Evolutionary conservation across 64 coral and sea anemone genomes (phyloP).

Genomic region (Pachyseris speciosa): DNA sequence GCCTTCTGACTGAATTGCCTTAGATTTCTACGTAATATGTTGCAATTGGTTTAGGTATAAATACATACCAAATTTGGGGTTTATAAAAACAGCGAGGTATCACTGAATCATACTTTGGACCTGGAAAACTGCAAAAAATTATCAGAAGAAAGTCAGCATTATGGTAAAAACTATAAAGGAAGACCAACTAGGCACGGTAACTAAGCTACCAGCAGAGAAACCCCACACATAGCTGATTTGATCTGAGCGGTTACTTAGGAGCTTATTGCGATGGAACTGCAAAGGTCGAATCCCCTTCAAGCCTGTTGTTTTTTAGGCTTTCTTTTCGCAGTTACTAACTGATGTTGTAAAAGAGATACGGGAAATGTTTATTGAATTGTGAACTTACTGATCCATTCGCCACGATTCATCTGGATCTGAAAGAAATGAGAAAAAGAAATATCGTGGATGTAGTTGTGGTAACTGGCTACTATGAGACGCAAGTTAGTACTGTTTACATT

Average conservation of each 20-base stretch:
- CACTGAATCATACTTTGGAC: constrained; percentile 75
- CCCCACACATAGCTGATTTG: no score
- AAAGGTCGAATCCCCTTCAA: no score
- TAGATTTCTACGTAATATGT: no score
- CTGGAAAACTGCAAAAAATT: constrained; percentile 76
- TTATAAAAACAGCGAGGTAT: constrained; percentile 83
- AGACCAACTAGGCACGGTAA: background rate
- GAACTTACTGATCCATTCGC: constrained; percentile 90
- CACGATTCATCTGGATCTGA: constrained; percentile 86
- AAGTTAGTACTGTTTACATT: no score
- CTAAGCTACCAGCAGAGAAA: background rate
- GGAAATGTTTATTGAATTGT: background rate
- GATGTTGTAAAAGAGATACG: background rate
- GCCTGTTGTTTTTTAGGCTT: background rate
- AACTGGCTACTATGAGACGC: no score
- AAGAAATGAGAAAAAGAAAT: constrained; percentile 5
- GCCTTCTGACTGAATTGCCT: no score
- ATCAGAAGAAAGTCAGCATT: background rate
- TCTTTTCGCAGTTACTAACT: background rate
- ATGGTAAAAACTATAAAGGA: background rate
- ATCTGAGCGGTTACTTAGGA: no score
- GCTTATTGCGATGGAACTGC: no score
- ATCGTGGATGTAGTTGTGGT: no score
- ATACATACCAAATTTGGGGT: constrained; percentile 71
- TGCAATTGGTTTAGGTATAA: background rate